Evolutionary conservation across 2,888 invertebrate species (phyloP).

Genomic region (Drosophila picticornis): DNA sequence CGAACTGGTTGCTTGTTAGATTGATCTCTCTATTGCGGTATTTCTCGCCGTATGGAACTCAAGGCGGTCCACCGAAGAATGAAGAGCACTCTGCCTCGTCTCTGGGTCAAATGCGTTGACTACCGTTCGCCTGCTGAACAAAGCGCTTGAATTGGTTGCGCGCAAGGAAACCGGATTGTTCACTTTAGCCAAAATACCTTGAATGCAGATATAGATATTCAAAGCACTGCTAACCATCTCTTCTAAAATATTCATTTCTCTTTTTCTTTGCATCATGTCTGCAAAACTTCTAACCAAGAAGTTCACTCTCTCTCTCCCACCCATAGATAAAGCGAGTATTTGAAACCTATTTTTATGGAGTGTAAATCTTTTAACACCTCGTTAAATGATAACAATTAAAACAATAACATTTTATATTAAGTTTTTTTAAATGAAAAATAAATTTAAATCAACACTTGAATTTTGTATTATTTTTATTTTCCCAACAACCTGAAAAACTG

Average conservation of each 20-base stretch:
- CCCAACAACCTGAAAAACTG: too few relatives aligned
- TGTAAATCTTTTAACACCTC: not conserved
- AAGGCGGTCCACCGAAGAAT: slow-evolving; percentile 27
- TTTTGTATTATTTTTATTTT: not conserved
- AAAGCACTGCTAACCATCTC: slow-evolving; percentile 10
- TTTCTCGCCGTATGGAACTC: slow-evolving; percentile 29
- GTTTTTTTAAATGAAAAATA: not conserved
- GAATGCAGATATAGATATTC: slow-evolving; percentile 25
- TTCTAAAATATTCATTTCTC: slow-evolving; percentile 41
- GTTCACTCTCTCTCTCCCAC: not conserved
- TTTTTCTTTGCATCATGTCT: slow-evolving; percentile 12
- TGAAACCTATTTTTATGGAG: not conserved
- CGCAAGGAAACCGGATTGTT: slow-evolving; percentile 62
- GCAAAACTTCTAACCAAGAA: slow-evolving; percentile 13
- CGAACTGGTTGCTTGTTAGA: slow-evolving; percentile 65
- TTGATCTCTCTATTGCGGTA: slow-evolving; percentile 73
- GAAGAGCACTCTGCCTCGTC: slow-evolving; percentile 43
- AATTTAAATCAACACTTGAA: not conserved
- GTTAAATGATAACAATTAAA: not conserved
- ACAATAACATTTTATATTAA: not conserved
- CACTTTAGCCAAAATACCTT: slow-evolving; percentile 25
- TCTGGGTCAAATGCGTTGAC: slow-evolving; percentile 60
- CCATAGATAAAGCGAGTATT: not conserved
- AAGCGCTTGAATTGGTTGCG: slow-evolving; percentile 35
- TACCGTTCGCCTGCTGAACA: slow-evolving; percentile 48